phyloP scores from a whole-genome alignment of 2,888 invertebrate species.

The Cryptocephalus primarius region DNA sequence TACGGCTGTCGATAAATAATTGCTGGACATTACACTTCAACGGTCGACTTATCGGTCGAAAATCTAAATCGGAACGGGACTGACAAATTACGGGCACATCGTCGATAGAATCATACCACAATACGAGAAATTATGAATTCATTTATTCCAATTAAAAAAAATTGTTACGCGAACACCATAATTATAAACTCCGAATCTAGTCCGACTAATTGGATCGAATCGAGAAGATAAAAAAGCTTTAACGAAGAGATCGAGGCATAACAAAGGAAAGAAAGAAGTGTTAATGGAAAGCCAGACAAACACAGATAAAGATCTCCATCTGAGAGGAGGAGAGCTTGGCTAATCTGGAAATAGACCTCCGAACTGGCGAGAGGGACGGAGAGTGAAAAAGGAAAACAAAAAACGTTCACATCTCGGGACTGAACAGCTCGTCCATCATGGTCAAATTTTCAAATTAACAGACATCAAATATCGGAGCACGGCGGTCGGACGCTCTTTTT shows the following conservation, averaged over 20 bases:
- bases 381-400: slow-evolving; percentile 2
- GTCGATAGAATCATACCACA: too few relatives aligned
- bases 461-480: slow-evolving; percentile 4
- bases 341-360: slow-evolving; percentile 5
- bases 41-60: too few relatives aligned
- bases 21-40: too few relatives aligned
- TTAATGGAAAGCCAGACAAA: slow-evolving; percentile 11
- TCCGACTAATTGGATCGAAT: slow-evolving; percentile 2
- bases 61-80: too few relatives aligned
- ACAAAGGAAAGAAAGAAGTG: slow-evolving; percentile 7
- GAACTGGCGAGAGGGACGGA: neutral
- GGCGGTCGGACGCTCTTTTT: slow-evolving; percentile 1
- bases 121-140: too few relatives aligned
- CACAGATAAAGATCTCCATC: slow-evolving; percentile 8
- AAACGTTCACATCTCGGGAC: slow-evolving; percentile 3
- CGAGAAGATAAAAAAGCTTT: slow-evolving; percentile 1
- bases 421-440: slow-evolving; percentile 6
- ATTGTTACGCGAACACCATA: neutral
- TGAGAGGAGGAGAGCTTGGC: slow-evolving; percentile 1
- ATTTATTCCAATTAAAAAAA: slow-evolving; percentile 1
- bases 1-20: too few relatives aligned
- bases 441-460: slow-evolving; percentile 7
- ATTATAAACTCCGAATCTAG: neutral
- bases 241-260: slow-evolving; percentile 1
- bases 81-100: too few relatives aligned